Base-by-base conservation (phyloP, 2,888 invertebrate genomes). In the Nyleta sp. region DNA sequence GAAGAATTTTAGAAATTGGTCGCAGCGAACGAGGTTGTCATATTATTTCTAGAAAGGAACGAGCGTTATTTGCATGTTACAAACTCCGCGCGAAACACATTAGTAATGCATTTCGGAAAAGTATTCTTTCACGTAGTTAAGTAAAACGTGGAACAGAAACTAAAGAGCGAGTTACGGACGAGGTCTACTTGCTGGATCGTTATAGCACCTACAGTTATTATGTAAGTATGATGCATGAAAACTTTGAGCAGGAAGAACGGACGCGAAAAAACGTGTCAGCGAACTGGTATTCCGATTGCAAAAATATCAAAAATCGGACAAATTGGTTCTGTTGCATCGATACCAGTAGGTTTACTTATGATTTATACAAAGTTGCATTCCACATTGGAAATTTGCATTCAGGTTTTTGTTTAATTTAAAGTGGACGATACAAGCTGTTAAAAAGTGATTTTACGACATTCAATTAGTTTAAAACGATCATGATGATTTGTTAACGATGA, bases 121-220 rank as follows among this genome's bases (percentile, higher is more conserved):
- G 53, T 55, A 64, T 44, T 72, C 18, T 38, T 65, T 53, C 7
- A 7, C 13, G 11, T n/a, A 15, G 40, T n/a, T 40, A 44, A 67
- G 48, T 33, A 68, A 75, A 75, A 57, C 62, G 40, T 31, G 28
- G 10, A 68, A 50, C 55, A 35, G 50, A 60, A 74, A 53, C 46
- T 20, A 55, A 46, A 33, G 22, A 67, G 40, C 53, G n/a, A 57
- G 62, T 70, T 70, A 22, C 50, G 57, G 75, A 75, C 50, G 62
- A 75, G 75, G 75, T 75, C 75, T 75, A 75, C 68, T 75, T 68
- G 64, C 50, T 75, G 22, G 55, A 60, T 68, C 44, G 70, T 59
- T 67, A 44, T 67, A 67, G 44, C 52, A 59, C 64, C 75, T 57
- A 70, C 50, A 50, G 70, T 68, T 75, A 75, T 75, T 75, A 70